Conservation (phyloP, 1,140 invertebrate species). For the Drosophila subpulchrella region DNA sequence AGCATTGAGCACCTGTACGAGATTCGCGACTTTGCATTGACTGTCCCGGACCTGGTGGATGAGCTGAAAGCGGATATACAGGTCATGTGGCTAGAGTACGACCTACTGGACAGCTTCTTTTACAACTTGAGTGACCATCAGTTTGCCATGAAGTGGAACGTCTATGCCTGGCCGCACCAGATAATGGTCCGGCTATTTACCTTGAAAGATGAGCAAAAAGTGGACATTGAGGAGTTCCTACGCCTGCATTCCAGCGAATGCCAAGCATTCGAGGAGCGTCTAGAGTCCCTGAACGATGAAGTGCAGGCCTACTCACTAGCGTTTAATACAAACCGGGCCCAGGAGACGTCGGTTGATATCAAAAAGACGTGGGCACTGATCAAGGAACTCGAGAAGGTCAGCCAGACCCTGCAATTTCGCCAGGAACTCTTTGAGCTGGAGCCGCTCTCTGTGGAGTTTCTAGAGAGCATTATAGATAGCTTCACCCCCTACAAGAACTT, state of each 20-base stretch:
- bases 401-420: constrained; percentile 55
- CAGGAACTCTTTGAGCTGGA: constrained; percentile 76
- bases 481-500: constrained; percentile 70
- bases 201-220: constrained; percentile 75
- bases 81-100: constrained; percentile 81
- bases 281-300: constrained; percentile 78
- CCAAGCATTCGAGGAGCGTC: constrained; percentile 71
- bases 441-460: constrained; percentile 65
- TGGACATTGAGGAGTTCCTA: constrained; percentile 78
- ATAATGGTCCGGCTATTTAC: constrained; percentile 66
- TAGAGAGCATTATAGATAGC: constrained; percentile 64
- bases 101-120: constrained; percentile 78
- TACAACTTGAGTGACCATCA: constrained; percentile 77
- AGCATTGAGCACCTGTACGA: constrained; percentile 78
- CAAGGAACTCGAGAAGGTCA: constrained; percentile 67
- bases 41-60: constrained; percentile 71
- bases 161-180: constrained; percentile 76
- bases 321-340: constrained; percentile 69
- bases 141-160: constrained; percentile 82
- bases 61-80: constrained; percentile 67
- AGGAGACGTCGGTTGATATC: constrained; percentile 75
- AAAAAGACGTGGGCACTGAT: constrained; percentile 75
- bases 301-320: constrained; percentile 73
- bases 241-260: constrained; percentile 70
- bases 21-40: constrained; percentile 61